These are phyloP conservation scores for Acyrthosiphon pisum DNA, from an alignment of 1,140 invertebrate species.

Conservation along the genomic window DNA sequence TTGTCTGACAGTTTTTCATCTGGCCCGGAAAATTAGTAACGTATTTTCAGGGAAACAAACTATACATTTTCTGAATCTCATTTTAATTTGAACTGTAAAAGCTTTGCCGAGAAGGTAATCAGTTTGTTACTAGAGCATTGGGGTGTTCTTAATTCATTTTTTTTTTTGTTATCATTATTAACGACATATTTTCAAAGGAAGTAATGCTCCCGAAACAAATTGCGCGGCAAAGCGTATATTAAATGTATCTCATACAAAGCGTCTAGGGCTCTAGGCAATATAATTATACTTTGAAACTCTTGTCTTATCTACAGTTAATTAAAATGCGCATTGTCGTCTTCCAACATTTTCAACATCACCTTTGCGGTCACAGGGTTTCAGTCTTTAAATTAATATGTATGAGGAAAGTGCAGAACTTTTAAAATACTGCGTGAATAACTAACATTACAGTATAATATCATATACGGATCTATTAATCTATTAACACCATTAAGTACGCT, in stretches of 20 bases:
- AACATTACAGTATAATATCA: neutral
- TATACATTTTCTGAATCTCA: neutral
- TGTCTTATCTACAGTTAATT: neutral
- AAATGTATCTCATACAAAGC: neutral
- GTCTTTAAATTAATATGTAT: neutral
- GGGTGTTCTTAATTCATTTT: neutral
- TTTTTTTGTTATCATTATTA: neutral
- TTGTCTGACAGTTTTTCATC: constrained; percentile 29
- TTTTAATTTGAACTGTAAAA: neutral
- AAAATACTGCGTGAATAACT: neutral
- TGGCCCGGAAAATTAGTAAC: constrained; percentile 18
- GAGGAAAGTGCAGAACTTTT: neutral
- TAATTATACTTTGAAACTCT: neutral
- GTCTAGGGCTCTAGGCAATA: neutral
- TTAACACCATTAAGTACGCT: neutral
- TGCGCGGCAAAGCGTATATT: neutral
- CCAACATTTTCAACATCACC: neutral
- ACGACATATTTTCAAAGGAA: constrained; percentile 3
- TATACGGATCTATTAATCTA: neutral
- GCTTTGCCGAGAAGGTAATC: neutral
- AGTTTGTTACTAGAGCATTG: neutral
- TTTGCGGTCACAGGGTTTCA: neutral
- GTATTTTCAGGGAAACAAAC: neutral
- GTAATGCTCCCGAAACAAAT: neutral
- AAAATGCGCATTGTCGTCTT: neutral